These are phyloP conservation scores for Cordilura impudica DNA, from an alignment of 2,888 invertebrate genomes.

Conservation along the genomic window DNA sequence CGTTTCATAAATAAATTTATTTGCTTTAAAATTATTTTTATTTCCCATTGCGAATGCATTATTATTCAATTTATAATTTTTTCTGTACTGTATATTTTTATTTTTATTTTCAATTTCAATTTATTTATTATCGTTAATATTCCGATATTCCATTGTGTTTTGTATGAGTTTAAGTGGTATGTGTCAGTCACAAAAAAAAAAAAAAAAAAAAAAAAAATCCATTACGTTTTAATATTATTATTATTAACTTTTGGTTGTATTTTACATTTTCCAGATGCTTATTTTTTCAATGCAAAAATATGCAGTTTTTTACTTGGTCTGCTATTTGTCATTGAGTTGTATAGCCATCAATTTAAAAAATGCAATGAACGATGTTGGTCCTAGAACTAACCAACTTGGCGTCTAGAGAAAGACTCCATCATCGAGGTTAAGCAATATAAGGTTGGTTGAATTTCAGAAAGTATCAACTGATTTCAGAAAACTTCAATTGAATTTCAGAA, in stretches of 20 bases:
- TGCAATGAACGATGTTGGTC: no score
- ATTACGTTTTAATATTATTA: constrained; percentile 19
- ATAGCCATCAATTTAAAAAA: no score
- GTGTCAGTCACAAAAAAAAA: no score
- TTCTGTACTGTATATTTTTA: constrained; percentile 10
- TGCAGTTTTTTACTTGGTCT: no score
- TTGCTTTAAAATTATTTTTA: constrained; percentile 34
- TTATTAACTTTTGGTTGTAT: constrained; percentile 57
- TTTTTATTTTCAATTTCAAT: constrained; percentile 39
- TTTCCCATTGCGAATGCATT: constrained; percentile 26
- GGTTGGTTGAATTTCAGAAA: no score
- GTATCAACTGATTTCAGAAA: no score
- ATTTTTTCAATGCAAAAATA: no score
- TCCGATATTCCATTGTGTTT: neutral
- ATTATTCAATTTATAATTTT: constrained; percentile 51
- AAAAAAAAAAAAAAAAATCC: constrained; percentile 7
- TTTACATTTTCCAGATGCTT: constrained; percentile 59
- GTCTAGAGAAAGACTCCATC: no score
- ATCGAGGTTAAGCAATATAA: no score
- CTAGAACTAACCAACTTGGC: no score
- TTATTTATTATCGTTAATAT: constrained; percentile 55
- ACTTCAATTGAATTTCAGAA: no score
- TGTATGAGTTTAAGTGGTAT: neutral
- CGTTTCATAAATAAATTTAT: neutral
- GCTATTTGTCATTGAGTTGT: no score